These are phyloP conservation scores for Alloscopus bannaensis DNA, from an alignment of 2,888 invertebrate genomes.

Conservation along the genomic window DNA sequence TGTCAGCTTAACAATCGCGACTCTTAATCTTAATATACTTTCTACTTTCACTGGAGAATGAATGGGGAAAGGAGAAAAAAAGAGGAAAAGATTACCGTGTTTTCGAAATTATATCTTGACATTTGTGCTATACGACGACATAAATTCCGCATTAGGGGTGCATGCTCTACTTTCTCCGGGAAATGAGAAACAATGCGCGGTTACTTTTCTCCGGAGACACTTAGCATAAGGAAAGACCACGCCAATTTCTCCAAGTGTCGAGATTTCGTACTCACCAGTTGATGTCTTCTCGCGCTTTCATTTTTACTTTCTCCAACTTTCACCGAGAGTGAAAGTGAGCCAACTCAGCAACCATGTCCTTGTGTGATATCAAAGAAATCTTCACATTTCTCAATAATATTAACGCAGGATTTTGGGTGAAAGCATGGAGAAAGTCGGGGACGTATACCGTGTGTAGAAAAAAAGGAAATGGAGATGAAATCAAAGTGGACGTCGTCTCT, in stretches of 20 bases:
- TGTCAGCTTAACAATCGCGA: constrained; percentile 7
- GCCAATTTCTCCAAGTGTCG: too few species aligned
- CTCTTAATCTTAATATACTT: background rate
- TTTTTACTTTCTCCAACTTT: background rate
- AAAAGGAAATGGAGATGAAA: constrained; percentile 36
- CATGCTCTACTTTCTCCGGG: background rate
- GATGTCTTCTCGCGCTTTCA: too few species aligned
- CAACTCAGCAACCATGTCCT: background rate
- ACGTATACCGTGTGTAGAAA: background rate
- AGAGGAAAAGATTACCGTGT: background rate
- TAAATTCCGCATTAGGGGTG: background rate
- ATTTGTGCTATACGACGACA: background rate
- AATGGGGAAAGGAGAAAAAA: background rate
- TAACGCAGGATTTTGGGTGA: background rate
- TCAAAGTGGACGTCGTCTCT: constrained; percentile 49
- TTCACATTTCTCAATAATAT: background rate
- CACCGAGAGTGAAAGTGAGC: background rate
- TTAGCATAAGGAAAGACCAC: too few species aligned
- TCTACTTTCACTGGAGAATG: background rate
- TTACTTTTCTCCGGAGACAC: too few species aligned
- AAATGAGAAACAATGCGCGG: constrained; percentile 2
- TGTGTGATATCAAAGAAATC: background rate
- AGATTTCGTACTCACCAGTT: too few species aligned
- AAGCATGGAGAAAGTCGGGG: background rate
- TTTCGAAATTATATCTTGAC: background rate